A percentile compares a stretch with the other conserved stretches of the same genome.
phyloP scores from a whole-genome alignment of 2,888 invertebrate genomes.

The Matsumyia berberina region DNA sequence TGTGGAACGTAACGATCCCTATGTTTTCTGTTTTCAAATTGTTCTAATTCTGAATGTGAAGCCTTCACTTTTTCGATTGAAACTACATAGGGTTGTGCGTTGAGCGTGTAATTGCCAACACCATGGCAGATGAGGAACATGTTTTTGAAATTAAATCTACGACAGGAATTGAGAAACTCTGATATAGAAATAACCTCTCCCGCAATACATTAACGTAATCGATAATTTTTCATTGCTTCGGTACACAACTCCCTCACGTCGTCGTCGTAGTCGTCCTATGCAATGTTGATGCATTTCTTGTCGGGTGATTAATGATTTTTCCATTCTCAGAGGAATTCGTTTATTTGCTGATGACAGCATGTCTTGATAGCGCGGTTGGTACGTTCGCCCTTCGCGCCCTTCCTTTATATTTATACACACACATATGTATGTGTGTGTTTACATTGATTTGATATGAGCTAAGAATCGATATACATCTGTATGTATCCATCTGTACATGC shows the following conservation, averaged over 20 bases:
- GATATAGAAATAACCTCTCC: slow-evolving; percentile 63
- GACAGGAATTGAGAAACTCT: slow-evolving; percentile 25
- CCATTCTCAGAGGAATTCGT: slow-evolving; percentile 56
- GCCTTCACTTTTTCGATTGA: slow-evolving; percentile 28
- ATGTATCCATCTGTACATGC: too few relatives aligned
- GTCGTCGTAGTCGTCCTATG: slow-evolving; percentile 15
- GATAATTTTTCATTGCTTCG: slow-evolving; percentile 49
- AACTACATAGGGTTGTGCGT: slow-evolving; percentile 8
- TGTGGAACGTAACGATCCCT: slow-evolving; percentile 40
- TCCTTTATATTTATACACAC: slow-evolving; percentile 4
- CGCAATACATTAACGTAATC: slow-evolving; percentile 60
- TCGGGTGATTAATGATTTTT: slow-evolving; percentile 64
- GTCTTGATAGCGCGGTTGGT: slow-evolving; percentile 33
- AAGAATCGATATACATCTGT: too few relatives aligned
- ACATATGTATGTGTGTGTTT: slow-evolving; percentile 1
- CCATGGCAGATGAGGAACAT: slow-evolving; percentile 16
- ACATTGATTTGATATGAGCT: too few relatives aligned
- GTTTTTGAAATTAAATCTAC: slow-evolving; percentile 44
- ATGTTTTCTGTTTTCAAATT: too few relatives aligned
- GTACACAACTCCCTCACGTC: slow-evolving; percentile 20
- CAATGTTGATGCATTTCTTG: slow-evolving; percentile 65
- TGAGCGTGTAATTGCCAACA: neutral
- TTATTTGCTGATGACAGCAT: slow-evolving; percentile 62
- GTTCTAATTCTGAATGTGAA: too few relatives aligned
- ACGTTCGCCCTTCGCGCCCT: slow-evolving; percentile 7